These are phyloP conservation scores for Hephaestus fuliginosus DNA, from an alignment of 2,797 vertebrate genomes.

Conservation along the genomic window DNA sequence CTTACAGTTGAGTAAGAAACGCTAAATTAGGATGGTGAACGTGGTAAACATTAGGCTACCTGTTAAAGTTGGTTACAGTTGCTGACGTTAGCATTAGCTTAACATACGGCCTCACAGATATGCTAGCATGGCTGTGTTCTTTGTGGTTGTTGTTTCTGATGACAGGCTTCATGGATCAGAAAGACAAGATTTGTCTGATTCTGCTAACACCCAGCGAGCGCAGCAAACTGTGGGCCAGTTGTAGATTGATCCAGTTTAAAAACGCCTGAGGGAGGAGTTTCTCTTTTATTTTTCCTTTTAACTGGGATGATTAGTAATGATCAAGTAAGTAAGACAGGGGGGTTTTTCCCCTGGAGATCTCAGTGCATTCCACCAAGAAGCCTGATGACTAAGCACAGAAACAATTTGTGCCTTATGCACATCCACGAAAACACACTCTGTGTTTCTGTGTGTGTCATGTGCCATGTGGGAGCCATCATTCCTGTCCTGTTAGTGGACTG, in stretches of 20 bases:
- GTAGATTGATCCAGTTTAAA: background rate
- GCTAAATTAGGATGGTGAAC: background rate
- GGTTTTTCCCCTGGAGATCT: constrained; percentile 6
- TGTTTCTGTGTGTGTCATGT: constrained; percentile 16
- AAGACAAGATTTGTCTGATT: background rate
- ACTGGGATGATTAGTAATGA: constrained; percentile 14
- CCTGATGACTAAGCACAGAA: constrained; percentile 58
- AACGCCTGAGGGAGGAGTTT: constrained; percentile 1
- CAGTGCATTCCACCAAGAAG: constrained; percentile 15
- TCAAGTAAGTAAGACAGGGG: constrained; percentile 16
- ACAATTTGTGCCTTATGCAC: constrained; percentile 31
- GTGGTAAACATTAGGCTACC: background rate
- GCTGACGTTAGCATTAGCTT: too few relatives aligned
- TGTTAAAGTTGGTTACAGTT: too few relatives aligned
- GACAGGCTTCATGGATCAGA: too few relatives aligned
- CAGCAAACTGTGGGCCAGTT: too few relatives aligned
- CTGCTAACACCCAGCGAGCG: background rate
- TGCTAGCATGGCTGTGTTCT: too few relatives aligned
- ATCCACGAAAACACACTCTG: constrained; percentile 21
- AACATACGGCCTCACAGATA: too few relatives aligned
- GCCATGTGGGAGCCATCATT: constrained; percentile 66
- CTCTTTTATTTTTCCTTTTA: constrained; percentile 3
- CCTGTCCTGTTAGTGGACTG: constrained; percentile 60
- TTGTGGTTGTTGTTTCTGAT: too few relatives aligned
- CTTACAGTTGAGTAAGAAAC: too few relatives aligned